Base-by-base conservation (phyloP, 2,797 vertebrate genomes). In the Sardinella longiceps region DNA sequence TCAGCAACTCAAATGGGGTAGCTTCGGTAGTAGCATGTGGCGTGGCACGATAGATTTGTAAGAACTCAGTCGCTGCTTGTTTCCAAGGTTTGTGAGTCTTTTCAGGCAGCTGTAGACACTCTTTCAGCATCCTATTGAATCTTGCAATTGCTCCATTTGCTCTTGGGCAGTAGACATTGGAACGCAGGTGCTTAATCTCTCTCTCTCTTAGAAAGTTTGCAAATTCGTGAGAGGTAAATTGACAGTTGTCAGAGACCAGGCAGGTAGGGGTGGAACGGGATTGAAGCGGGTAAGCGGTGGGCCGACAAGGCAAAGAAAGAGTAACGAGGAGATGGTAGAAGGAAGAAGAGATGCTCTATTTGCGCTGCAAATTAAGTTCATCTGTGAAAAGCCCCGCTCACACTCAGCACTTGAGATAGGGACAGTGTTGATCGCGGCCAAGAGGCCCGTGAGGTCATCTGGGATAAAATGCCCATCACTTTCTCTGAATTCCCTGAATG, bases 31-130 rank as follows among this genome's bases (percentile, higher is more conserved):
- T 85, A 46, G 81, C 84, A 83, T 85, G 86, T 48, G 60, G 86
- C 46, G 86, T 85, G 4, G 84, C 81, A 25, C 63, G 37, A 28
- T 85, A 84, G 56, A 33, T 83, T 11, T 77, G 82, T 28, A 85
- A 60, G 80, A 87, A 84, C 80, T 85, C 84, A 39, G 82, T 83
- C 15, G 84, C 56, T 30, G 84, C 81, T 84, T 77, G 46, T 85
- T 85, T 87, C 84, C 77, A 81, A 45, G 86, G 80, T 37, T 23
- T 85, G 82, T 74, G 39, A n/a, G 23, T 83, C 81, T 28, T 85
- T 25, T 84, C 46, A n/a, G n/a, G n/a, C n/a, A n/a, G n/a, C n/a
- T n/a, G n/a, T n/a, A 46, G 15, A 39, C 39, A 80, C n/a, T 46
- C 39, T 43, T 48, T 46, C 43, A 46, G 48, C 39, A 80, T 45